Conservation (phyloP, 2,113 vertebrate species). For the Ranitomeya variabilis region DNA sequence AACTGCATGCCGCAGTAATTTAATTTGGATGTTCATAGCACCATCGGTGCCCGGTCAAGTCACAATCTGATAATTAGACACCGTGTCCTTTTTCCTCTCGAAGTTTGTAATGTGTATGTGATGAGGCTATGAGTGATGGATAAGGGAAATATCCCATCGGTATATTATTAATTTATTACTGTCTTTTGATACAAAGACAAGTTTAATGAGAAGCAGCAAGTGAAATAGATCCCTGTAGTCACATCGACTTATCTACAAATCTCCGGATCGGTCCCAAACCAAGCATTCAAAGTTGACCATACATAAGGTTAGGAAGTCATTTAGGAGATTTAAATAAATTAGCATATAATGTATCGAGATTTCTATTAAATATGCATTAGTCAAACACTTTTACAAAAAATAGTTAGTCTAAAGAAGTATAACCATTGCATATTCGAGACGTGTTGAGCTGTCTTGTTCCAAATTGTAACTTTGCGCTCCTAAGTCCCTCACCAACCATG, state of each 20-base stretch:
- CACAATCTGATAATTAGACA: conserved; percentile 41
- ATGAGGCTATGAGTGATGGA: conserved; percentile 9
- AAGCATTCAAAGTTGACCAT: background rate
- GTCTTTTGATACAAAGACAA: background rate
- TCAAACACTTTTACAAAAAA: background rate
- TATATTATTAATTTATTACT: background rate
- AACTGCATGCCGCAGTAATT: conserved; percentile 28
- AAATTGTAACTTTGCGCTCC: too few relatives aligned
- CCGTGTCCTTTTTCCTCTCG: background rate
- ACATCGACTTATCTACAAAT: conserved; percentile 1
- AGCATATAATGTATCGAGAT: background rate
- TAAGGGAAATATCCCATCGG: background rate
- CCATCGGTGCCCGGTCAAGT: background rate
- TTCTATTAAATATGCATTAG: conserved; percentile 5
- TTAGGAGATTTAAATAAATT: background rate
- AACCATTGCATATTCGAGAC: background rate
- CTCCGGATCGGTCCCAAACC: background rate
- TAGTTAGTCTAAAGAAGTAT: background rate
- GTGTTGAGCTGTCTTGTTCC: too few relatives aligned
- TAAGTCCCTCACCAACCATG: too few relatives aligned
- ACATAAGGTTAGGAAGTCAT: conserved; percentile 21
- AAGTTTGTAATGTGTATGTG: background rate
- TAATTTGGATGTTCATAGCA: conserved; percentile 29
- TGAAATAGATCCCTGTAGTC: conserved; percentile 8
- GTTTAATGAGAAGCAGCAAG: conserved; percentile 10